phyloP scores from a whole-genome alignment of 2,888 invertebrate species.

The Stomorhina lunata region DNA sequence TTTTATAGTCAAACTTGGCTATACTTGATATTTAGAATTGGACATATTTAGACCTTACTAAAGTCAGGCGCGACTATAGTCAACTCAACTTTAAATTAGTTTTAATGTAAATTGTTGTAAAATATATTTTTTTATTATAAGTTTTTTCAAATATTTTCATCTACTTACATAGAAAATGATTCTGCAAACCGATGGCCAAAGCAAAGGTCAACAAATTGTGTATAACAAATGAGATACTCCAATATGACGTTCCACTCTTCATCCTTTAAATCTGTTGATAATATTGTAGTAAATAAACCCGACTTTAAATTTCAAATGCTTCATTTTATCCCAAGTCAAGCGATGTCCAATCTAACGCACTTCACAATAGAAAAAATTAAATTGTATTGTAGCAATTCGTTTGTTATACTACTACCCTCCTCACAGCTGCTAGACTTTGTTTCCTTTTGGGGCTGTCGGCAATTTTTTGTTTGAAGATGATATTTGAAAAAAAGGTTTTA shows the following conservation, averaged over 20 bases:
- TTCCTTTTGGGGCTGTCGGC: background rate
- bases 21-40: no score
- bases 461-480: background rate
- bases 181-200: slow-evolving; percentile 65
- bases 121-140: background rate
- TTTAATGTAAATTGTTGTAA: no score
- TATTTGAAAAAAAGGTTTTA: background rate
- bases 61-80: no score
- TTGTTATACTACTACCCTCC: background rate
- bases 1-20: no score
- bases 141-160: background rate
- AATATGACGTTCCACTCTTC: slow-evolving; percentile 71
- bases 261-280: slow-evolving; percentile 71
- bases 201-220: slow-evolving; percentile 66
- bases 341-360: background rate
- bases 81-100: no score
- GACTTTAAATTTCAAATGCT: slow-evolving; percentile 52
- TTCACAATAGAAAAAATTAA: background rate
- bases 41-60: no score
- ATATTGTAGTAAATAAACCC: slow-evolving; percentile 71
- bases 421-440: background rate
- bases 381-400: background rate
- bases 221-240: slow-evolving; percentile 59
- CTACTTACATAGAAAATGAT: slow-evolving; percentile 66
- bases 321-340: slow-evolving; percentile 54